Evolutionary conservation across 2,113 vertebrate species (phyloP).

Genomic region (Pycnonotus jocosus): DNA sequence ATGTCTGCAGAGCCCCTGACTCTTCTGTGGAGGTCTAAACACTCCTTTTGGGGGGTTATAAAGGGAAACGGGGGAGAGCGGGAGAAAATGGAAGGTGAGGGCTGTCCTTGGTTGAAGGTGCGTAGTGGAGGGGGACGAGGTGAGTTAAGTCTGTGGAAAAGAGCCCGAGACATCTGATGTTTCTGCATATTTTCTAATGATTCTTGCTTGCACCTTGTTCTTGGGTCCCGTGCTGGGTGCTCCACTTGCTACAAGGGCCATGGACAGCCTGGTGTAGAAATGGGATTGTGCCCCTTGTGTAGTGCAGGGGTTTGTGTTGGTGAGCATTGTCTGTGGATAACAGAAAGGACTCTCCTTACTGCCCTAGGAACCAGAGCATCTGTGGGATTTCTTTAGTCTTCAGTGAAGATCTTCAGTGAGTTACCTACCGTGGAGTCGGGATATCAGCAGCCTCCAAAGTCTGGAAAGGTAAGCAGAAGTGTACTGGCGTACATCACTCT

Average conservation of each 20-base stretch:
- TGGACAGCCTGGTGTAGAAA: neutral
- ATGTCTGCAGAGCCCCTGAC: neutral
- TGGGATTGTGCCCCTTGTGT: accelerated
- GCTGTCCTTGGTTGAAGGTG: neutral
- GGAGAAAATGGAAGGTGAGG: neutral
- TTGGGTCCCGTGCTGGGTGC: neutral
- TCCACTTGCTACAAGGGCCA: neutral
- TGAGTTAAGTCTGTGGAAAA: neutral
- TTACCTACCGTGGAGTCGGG: accelerated
- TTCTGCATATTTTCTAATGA: neutral
- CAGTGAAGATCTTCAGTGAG: neutral
- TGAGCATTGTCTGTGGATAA: neutral
- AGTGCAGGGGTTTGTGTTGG: accelerated
- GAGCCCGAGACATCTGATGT: neutral
- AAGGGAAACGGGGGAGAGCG: neutral
- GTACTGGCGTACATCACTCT: neutral
- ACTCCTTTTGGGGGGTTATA: neutral
- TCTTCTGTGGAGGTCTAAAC: neutral
- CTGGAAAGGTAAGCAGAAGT: neutral
- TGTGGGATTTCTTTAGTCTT: neutral
- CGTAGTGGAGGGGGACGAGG: accelerated
- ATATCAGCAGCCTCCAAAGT: neutral
- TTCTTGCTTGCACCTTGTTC: neutral
- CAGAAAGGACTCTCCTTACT: neutral
- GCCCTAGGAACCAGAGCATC: neutral